Conservation (phyloP, 2,888 invertebrate genomes). For the Portevinia maculata region DNA sequence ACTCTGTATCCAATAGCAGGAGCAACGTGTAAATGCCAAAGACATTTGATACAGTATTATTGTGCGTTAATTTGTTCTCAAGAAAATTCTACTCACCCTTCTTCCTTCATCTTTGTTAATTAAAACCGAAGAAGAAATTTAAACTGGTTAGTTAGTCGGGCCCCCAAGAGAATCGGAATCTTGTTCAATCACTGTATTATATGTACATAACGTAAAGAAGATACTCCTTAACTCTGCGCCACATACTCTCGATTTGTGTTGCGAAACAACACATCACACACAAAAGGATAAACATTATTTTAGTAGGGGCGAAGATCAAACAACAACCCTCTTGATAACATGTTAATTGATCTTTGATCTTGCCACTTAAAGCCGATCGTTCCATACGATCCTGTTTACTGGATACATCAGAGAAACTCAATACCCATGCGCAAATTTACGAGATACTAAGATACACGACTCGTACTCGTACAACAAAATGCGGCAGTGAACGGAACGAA, state of each 20-base stretch:
- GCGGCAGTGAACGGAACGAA: constrained; percentile 70
- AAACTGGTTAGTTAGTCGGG: constrained; percentile 31
- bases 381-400: constrained; percentile 57
- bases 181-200: constrained; percentile 29
- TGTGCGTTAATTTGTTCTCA: constrained; percentile 22
- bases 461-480: constrained; percentile 31
- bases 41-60: background rate
- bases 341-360: constrained; percentile 74
- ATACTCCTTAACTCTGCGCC: constrained; percentile 17
- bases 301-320: constrained; percentile 60
- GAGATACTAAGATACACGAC: background rate
- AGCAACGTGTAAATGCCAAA: constrained; percentile 6
- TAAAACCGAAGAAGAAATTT: constrained; percentile 20
- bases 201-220: background rate
- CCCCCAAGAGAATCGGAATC: background rate
- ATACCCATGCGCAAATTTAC: background rate
- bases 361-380: constrained; percentile 72
- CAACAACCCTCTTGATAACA: constrained; percentile 68
- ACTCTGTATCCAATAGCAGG: constrained; percentile 5
- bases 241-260: constrained; percentile 22
- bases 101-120: constrained; percentile 11
- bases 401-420: constrained; percentile 42
- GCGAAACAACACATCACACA: constrained; percentile 34
- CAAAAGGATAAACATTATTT: constrained; percentile 52
- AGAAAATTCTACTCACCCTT: background rate